Base-by-base conservation (phyloP, 2,113 vertebrate genomes). In the Ochotona curzoniae region DNA sequence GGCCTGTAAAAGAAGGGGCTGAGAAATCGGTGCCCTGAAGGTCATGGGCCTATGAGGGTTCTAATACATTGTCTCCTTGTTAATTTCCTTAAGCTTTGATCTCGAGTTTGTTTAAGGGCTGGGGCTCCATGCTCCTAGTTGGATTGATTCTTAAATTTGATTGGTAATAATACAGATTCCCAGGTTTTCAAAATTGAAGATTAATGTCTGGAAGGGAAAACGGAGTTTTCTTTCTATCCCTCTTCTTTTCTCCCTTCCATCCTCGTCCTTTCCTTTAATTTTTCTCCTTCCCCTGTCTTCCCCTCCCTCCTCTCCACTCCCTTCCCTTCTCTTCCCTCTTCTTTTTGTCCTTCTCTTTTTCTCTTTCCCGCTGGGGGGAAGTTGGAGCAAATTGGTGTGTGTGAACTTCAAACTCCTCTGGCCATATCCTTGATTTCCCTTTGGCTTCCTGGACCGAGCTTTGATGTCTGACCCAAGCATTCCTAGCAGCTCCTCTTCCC, bases 81-180 rank as follows among this genome's bases (percentile, higher is more conserved):
- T 80, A 60, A 87, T 93, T 84, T 94, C 87, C 63, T 86, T 8
- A 38, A 76, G 66, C 47, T 93, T 93, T 89, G 87, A 83, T 76
- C 79, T 87, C 70, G 30, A 28, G 26, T 66, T 57, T 67, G 86
- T 81, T 35, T 5, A 49, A 57, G 32, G 21, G 47, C 61, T 81
- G 83, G n/a, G 79, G 54, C 35, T 49, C 23, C 5, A 26, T n/a
- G 57, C 17, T 81, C 47, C 20, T 49, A 4, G 25, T 93, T 28
- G 60, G 9, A 51, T 0, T 23, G 67, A 35, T 20, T 74, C 28
- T 83, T 28, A 74, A 11, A 79, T 17, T 63, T 57, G 26, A n/a
- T 4, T 80, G 47, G 14, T 25, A 38, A 49, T 38, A 69, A 8
- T 18, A n/a, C 71, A 74, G 54, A 64, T 80, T 71, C 10, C 21